phyloP scores from a whole-genome alignment of 1,140 invertebrate genomes.

The Drosophila eugracilis region DNA sequence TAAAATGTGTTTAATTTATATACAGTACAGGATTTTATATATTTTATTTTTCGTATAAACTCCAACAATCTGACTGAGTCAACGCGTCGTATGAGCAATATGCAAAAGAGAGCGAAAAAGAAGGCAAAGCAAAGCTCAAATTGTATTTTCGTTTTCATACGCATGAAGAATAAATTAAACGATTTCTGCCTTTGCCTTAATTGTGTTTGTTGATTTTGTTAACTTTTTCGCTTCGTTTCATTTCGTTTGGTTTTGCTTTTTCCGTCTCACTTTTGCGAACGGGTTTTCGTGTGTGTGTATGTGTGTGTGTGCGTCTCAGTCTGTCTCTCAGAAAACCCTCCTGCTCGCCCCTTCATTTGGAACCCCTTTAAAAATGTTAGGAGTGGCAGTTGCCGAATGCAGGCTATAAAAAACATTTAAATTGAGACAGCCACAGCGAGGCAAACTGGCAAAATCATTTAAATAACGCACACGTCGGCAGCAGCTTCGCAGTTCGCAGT shows the following conservation, averaged over 20 bases:
- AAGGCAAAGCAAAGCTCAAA: conserved; percentile 20
- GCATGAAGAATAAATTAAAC: conserved; percentile 77
- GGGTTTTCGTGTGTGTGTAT: too few species aligned
- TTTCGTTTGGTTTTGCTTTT: conserved; percentile 22
- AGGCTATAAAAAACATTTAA: conserved; percentile 73
- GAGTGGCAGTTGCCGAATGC: conserved; percentile 50
- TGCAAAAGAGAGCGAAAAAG: conserved; percentile 25
- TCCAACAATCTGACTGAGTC: conserved; percentile 6
- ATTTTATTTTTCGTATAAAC: conserved; percentile 17
- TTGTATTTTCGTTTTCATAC: conserved; percentile 57
- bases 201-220: conserved; percentile 51
- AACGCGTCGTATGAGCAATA: conserved; percentile 62
- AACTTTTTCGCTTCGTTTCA: conserved; percentile 42
- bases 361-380: conserved; percentile 42
- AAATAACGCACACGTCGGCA: conserved; percentile 73
- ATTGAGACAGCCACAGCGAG: conserved; percentile 63
- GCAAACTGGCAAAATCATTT: conserved; percentile 72
- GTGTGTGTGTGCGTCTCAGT: conserved; percentile 5
- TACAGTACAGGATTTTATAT: neutral
- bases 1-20: too few species aligned
- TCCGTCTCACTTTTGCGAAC: conserved; percentile 50
- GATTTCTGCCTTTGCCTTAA: conserved; percentile 36
- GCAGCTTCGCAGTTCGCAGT: conserved; percentile 7
- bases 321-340: neutral
- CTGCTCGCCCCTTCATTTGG: neutral